phyloP scores from a whole-genome alignment of 2,888 invertebrate species.

The Meliscaeva auricollis region DNA sequence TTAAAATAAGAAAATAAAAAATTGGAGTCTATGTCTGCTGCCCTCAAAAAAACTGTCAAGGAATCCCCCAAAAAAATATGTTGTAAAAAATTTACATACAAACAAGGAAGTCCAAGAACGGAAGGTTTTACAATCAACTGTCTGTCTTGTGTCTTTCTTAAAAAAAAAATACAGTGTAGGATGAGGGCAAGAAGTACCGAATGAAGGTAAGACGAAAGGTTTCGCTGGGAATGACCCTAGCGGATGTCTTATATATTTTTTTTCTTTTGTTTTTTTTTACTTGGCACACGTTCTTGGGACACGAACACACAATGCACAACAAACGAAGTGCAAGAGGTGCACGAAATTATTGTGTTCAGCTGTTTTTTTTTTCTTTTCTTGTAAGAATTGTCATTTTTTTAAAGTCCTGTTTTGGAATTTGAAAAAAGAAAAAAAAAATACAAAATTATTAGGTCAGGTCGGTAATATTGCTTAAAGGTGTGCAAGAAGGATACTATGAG shows the following conservation, averaged over 20 bases:
- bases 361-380: constrained; percentile 36
- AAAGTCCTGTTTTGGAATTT: constrained; percentile 29
- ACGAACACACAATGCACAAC: constrained; percentile 32
- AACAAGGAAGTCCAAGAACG: constrained; percentile 50
- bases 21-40: constrained; percentile 42
- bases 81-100: constrained; percentile 39
- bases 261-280: constrained; percentile 25
- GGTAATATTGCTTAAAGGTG: constrained; percentile 25
- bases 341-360: constrained; percentile 48
- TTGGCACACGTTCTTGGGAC: constrained; percentile 62
- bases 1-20: constrained; percentile 5
- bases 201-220: constrained; percentile 15
- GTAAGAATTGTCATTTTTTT: constrained; percentile 3
- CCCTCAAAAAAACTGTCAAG: constrained; percentile 27
- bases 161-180: background rate
- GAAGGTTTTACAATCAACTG: constrained; percentile 41
- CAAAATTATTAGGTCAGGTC: constrained; percentile 72
- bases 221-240: constrained; percentile 63
- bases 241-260: constrained; percentile 63
- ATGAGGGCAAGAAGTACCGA: constrained; percentile 15
- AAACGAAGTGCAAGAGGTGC: constrained; percentile 21
- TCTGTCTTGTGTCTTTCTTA: constrained; percentile 11
- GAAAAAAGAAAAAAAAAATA: background rate
- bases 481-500: background rate
- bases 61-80: constrained; percentile 63